Base-by-base conservation (phyloP, 2,797 vertebrate species). In the Smutsia gigantea region DNA sequence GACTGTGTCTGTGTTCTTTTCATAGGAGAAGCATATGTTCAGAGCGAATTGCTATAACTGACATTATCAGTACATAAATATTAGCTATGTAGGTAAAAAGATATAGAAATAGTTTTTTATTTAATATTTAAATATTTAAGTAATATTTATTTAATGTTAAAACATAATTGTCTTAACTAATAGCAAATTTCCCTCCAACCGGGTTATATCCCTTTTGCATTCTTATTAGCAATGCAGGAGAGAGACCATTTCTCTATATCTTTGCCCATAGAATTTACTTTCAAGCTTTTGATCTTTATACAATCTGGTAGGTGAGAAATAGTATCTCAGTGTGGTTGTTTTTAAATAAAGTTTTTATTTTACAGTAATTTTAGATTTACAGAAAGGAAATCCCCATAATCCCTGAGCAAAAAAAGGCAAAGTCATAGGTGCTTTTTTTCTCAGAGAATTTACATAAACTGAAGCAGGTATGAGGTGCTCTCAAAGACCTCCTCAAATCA, bases 381-480 rank as follows among this genome's bases (percentile, higher is more conserved):
- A 57, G 63, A 98, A 97, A 97, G 78, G 55, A 97, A 95, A 87
- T 75, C 92, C 86, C 97, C 88, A 93, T 86, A 81, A 97, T 71
- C 90, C 81, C 97, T 98, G 98, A 97, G 93, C 68, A 94, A 86
- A 91, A 64, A 78, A 21, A 64, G 34, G 63, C 72, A 78, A 84
- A 85, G 79, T 85, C 87, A 96, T 59, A 95, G 93, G 89, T 93
- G 84, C 2, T 97, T 37, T 97, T 83, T 96, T 93, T 95, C 93
- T 87, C 57, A 81, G 69, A 93, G 46, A 92, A 91, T 77, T 77
- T 85, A 81, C 13, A 95, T 34, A 71, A 90, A 91, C 69, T 49
- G 63, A 86, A 77, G 83, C 7, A 89, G 69, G 39, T 95, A 69
- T 59, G 46, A 93, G 64, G 77, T 42, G n/a, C 78, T 93, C 81